Evolutionary conservation across 2,113 vertebrate genomes (phyloP).

Genomic region (Zosterops japonicus): DNA sequence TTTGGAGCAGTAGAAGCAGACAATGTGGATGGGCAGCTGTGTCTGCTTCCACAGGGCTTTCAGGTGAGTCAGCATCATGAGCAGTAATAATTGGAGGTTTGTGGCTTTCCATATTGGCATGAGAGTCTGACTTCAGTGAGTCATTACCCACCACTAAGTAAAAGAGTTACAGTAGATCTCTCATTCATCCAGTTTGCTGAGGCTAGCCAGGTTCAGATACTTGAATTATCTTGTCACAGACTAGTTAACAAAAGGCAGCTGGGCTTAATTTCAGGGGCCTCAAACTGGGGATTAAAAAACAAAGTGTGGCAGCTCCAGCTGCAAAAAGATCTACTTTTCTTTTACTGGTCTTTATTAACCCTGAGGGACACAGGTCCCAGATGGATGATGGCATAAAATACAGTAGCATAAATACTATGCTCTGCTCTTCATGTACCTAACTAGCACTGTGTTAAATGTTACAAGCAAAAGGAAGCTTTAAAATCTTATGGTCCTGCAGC

Average conservation of each 20-base stretch:
- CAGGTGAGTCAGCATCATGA: constrained; percentile 32
- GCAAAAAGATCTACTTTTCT: neutral
- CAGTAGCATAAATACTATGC: neutral
- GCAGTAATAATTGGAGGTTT: neutral
- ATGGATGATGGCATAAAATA: neutral
- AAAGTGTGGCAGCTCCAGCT: neutral
- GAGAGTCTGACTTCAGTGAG: neutral
- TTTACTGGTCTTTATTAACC: neutral
- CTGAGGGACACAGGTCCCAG: neutral
- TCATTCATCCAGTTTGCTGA: neutral
- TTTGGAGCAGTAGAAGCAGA: neutral
- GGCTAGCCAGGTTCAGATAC: neutral
- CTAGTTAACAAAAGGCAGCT: neutral
- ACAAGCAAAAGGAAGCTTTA: neutral
- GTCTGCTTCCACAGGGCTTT: neutral
- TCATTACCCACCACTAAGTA: neutral
- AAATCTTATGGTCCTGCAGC: neutral
- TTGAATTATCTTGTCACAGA: neutral
- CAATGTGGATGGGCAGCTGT: neutral
- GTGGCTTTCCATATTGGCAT: constrained; percentile 4
- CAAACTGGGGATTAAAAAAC: neutral
- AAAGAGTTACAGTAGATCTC: neutral
- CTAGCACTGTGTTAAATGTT: neutral
- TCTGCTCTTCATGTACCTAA: neutral
- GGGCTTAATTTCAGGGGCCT: neutral